Evolutionary conservation across 2,797 vertebrate genomes (phyloP), one percentile per base, ranked within the genome.

Genomic region (Psittacula echo): DNA sequence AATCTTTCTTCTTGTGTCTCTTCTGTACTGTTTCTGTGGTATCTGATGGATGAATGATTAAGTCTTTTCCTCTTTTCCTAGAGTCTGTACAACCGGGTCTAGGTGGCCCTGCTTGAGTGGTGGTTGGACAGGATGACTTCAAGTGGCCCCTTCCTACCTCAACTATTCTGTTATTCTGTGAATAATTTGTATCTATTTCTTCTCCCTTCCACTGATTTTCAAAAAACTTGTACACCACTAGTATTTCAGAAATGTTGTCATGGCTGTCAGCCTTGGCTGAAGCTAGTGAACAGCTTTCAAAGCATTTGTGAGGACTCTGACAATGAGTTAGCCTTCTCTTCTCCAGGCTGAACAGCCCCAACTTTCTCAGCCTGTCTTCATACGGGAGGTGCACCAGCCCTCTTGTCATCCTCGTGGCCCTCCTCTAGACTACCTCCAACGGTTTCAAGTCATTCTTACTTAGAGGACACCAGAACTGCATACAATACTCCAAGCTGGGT

Each of bases 91-190:
- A 86, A 44, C 68, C 54, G 54, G 3, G 3, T 92, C 7, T 58
- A 37, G 22, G 20, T 24, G 21, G 8, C 5, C 13, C 5, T 51
- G 8, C 6, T 19, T 41, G 24, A 27, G 21, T 1, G 1, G 11
- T 42, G 42, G 7, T 13, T 87, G 45, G 37, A 42, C 13, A 73
- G 66, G 32, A 58, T 20, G 26, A 72, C 10, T 13, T 51, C 10
- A 11, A 29, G 48, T 56, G 13, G 5, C 84, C 6, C 10, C 13
- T 45, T 89, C 41, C 37, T 48, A 44, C 5, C 5, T 45, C 1
- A 7, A 4, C 4, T 23, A 39, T 67, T 70, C 51, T 71, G 23
- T 47, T 70, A 64, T 71, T 84, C 58, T 41, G 14, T 72, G 39
- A 73, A 44, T 34, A 84, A 75, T 51, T 45, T 76, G 32, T 23